Base-by-base conservation (phyloP, 1,140 invertebrate genomes). In the Physella acuta region DNA sequence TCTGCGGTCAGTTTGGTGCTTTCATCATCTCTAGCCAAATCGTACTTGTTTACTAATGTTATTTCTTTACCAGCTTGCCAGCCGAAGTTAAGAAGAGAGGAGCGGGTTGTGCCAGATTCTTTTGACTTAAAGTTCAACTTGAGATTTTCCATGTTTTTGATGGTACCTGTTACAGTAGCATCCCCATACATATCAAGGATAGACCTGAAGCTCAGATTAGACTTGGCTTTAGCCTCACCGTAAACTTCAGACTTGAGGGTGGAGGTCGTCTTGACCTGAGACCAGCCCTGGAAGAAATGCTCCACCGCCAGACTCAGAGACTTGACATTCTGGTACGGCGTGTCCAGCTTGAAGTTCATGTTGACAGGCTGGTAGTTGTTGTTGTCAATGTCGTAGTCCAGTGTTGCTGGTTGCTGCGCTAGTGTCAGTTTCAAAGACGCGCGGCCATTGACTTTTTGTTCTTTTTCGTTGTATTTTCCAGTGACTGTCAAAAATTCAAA, bases 1-100 rank as follows among this genome's bases (percentile, higher is more conserved):
- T 51, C 36, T 20, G 33, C 20, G 5, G 30, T 63, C 0, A 58
- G 61, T 20, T 51, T 55, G 36, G 51, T 56, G 24, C 37, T 53
- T 17, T 65, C 52, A 24, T 36, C 49, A 3, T 20, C 20, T 11
- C 34, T 37, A 26, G 24, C 56, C 36, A 51, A 49, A 26, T 36
- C 51, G 39, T 2, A 71, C 20, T 31, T 30, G 5, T 16, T 34
- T 2, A 68, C 33, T 28, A 59, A 2, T 16, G 20, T 14, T 28
- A 74, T 56, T 39, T 64, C 66, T 33, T 74, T 69, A 33, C 56
- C 37, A 52, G 39, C n/a, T 24, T 62, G 39, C 73, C 73, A 74
- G 34, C 67, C 70, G 5, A 70, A 11, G 36, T 69, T 44, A 14
- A 71, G 20, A 8, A 36, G 65, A 3, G 71, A 67, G 17, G 17